A percentile compares a stretch with the other conserved stretches of the same genome.
Conservation (phyloP, 2,113 vertebrate genomes). For the Sterna hirundo region DNA sequence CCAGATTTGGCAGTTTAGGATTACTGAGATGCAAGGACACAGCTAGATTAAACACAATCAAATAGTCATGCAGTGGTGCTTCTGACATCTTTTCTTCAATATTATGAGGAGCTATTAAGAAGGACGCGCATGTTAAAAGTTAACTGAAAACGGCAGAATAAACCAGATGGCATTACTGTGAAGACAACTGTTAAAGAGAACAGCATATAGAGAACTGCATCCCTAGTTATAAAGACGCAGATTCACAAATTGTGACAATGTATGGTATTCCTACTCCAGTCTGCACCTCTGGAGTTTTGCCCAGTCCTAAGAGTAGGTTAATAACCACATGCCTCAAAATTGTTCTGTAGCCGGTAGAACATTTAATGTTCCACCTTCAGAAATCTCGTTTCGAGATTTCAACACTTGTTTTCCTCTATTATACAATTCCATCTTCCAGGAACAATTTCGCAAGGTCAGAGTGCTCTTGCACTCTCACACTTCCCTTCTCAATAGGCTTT, state of each 20-base stretch:
- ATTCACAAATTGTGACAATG: neutral
- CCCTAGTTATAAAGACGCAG: neutral
- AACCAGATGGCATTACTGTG: neutral
- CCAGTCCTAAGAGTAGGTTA: neutral
- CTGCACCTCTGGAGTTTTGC: neutral
- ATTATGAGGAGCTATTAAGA: neutral
- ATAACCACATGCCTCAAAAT: neutral
- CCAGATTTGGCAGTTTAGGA: neutral
- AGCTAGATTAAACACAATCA: neutral
- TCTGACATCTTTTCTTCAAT: neutral
- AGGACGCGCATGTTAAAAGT: rapidly evolving
- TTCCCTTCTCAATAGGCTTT: neutral
- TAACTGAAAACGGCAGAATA: rapidly evolving
- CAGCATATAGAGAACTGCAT: neutral
- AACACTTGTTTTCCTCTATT: neutral
- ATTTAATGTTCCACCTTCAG: neutral
- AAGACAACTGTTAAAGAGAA: neutral
- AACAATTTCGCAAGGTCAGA: rapidly evolving
- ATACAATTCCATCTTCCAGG: neutral
- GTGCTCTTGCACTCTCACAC: neutral
- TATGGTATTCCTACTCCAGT: neutral
- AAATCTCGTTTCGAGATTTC: neutral
- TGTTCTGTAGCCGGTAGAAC: neutral
- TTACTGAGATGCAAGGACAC: neutral
- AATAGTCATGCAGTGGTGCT: neutral